A percentile compares a stretch with the other conserved stretches of the same genome.
phyloP scores from a whole-genome alignment of 2,797 vertebrate genomes.

The Rachycentron canadum region DNA sequence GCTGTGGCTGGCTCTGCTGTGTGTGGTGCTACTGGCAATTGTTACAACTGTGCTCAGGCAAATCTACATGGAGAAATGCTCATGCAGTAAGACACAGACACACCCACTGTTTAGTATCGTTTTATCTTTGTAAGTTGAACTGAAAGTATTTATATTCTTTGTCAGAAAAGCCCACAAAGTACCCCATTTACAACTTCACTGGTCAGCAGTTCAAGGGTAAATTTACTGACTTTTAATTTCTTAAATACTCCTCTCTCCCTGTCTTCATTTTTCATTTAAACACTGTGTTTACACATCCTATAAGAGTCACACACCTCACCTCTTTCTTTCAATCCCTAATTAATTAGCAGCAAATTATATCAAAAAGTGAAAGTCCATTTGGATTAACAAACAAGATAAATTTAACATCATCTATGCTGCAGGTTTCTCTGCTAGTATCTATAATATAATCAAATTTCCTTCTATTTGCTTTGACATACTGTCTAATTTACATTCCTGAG shows the following conservation, averaged over 20 bases:
- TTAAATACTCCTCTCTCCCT: background rate
- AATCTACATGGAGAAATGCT: conserved; percentile 59
- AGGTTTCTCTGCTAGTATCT: background rate
- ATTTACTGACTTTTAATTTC: background rate
- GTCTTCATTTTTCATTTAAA: background rate
- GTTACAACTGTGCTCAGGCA: conserved; percentile 72
- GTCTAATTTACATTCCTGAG: background rate
- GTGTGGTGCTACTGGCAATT: conserved; percentile 81
- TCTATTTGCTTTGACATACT: background rate
- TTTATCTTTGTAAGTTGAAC: conserved; percentile 2
- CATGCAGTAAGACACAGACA: conserved; percentile 66
- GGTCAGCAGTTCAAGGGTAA: conserved; percentile 58
- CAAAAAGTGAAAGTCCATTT: background rate
- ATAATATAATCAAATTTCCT: background rate
- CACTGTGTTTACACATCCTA: background rate
- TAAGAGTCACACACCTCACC: background rate
- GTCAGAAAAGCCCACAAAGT: conserved; percentile 49
- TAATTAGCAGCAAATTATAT: background rate
- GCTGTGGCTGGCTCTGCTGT: conserved; percentile 86
- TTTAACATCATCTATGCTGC: background rate
- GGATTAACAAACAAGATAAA: background rate
- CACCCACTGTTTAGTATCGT: background rate
- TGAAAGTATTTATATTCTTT: conserved; percentile 20
- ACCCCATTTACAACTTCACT: background rate
- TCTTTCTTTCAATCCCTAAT: background rate